Evolutionary conservation across 2,888 invertebrate species (phyloP).

Genomic region (Xanthorhoe spadicearia): DNA sequence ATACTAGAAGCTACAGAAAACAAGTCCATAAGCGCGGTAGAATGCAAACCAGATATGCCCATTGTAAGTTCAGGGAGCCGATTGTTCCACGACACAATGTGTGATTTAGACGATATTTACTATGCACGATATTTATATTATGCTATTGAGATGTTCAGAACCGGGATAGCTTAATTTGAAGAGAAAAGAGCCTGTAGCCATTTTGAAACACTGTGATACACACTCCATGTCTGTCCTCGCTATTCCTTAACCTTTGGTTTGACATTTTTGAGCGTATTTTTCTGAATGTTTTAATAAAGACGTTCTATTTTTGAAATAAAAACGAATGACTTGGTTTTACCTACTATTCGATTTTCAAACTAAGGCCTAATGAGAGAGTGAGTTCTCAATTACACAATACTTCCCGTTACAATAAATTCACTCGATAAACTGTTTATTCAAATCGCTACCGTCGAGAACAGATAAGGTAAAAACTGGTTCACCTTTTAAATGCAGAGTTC

Average conservation of each 20-base stretch:
- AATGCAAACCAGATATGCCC: conserved; percentile 25
- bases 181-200: not conserved
- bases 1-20: not conserved
- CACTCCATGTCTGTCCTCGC: too few species aligned
- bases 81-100: conserved; percentile 52
- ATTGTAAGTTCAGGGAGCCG: conserved; percentile 43
- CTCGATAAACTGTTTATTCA: conserved; percentile 57
- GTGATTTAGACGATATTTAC: conserved; percentile 43
- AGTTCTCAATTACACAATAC: conserved; percentile 36
- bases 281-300: too few species aligned
- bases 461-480: conserved; percentile 70
- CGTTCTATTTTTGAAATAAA: not conserved
- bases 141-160: conserved; percentile 26
- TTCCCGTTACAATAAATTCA: conserved; percentile 42
- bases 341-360: not conserved
- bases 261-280: not conserved
- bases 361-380: conserved; percentile 12
- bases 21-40: conserved; percentile 2
- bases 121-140: conserved; percentile 23
- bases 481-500: conserved; percentile 72
- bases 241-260: too few species aligned
- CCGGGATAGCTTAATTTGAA: conserved; percentile 2
- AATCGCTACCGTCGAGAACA: conserved; percentile 49
- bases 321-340: not conserved
- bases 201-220: too few species aligned